These are phyloP conservation scores for Syrista parreyssii DNA, from an alignment of 2,888 invertebrate species.

Conservation along the genomic window DNA sequence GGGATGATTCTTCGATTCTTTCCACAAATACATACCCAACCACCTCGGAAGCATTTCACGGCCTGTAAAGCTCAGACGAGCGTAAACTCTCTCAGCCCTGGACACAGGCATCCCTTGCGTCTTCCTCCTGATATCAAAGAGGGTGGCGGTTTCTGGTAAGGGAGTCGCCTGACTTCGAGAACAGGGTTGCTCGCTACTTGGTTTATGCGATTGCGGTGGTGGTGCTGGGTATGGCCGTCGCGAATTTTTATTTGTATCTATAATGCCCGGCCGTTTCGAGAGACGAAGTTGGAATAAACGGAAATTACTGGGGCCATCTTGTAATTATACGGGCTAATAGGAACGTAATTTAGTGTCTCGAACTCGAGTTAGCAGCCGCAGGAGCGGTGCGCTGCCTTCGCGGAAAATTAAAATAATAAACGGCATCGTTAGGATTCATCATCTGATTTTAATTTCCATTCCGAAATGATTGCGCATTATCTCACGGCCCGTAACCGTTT, in stretches of 20 bases:
- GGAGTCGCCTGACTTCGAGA: too few relatives aligned
- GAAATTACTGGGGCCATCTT: conserved; percentile 67
- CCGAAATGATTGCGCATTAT: conserved; percentile 67
- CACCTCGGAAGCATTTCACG: neutral
- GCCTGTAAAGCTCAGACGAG: neutral
- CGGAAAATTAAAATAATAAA: conserved; percentile 67
- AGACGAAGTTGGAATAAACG: conserved; percentile 64
- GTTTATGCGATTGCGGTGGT: too few relatives aligned
- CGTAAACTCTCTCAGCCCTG: neutral
- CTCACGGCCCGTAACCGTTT: conserved; percentile 57
- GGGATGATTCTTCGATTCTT: conserved; percentile 2
- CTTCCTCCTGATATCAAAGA: too few relatives aligned
- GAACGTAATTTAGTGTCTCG: conserved; percentile 67
- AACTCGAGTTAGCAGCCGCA: conserved; percentile 61
- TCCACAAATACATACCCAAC: neutral
- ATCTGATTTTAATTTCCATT: conserved; percentile 68
- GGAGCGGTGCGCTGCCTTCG: conserved; percentile 42
- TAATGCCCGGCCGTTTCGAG: conserved; percentile 47
- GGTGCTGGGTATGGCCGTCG: neutral
- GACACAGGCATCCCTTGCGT: too few relatives aligned
- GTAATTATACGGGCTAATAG: conserved; percentile 67
- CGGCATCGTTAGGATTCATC: conserved; percentile 68
- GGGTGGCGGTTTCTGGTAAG: too few relatives aligned
- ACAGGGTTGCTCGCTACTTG: too few relatives aligned
- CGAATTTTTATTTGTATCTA: conserved; percentile 21